A percentile compares a stretch with the other conserved stretches of the same genome.
Evolutionary conservation across 1,140 invertebrate genomes (phyloP).

Genomic region (Dinothrombium tinctorium): DNA sequence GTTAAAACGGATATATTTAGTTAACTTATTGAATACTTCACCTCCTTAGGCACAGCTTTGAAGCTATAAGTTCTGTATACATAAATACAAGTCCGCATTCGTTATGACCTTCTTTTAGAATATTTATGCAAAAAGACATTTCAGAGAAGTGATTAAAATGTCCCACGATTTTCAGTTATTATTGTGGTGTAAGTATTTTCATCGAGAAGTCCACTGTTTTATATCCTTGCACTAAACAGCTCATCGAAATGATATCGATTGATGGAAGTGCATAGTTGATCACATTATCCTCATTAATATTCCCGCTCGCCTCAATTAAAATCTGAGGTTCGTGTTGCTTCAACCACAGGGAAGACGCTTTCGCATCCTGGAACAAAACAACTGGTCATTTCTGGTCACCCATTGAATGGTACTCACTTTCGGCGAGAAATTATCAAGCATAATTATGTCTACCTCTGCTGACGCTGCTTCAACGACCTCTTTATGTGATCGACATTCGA

Average conservation of each 20-base stretch:
- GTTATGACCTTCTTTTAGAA: too few species aligned
- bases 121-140: too few species aligned
- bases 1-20: too few species aligned
- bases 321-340: constrained; percentile 20
- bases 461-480: constrained; percentile 22
- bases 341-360: constrained; percentile 17
- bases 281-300: constrained; percentile 21
- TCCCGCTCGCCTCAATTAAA: constrained; percentile 25
- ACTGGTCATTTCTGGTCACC: constrained; percentile 17
- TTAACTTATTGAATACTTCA: too few species aligned
- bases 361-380: too few species aligned
- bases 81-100: too few species aligned
- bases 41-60: too few species aligned
- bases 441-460: constrained; percentile 23
- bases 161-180: too few species aligned
- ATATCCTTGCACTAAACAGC: constrained; percentile 25
- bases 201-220: constrained; percentile 23
- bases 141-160: too few species aligned
- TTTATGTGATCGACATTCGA: constrained; percentile 23
- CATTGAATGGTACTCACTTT: too few species aligned
- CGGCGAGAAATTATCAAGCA: constrained; percentile 26
- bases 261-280: constrained; percentile 17
- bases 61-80: too few species aligned
- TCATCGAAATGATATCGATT: constrained; percentile 25
- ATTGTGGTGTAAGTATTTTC: too few species aligned